Conservation (phyloP, 2,797 vertebrate genomes). For the Aselliscus stoliczkanus region DNA sequence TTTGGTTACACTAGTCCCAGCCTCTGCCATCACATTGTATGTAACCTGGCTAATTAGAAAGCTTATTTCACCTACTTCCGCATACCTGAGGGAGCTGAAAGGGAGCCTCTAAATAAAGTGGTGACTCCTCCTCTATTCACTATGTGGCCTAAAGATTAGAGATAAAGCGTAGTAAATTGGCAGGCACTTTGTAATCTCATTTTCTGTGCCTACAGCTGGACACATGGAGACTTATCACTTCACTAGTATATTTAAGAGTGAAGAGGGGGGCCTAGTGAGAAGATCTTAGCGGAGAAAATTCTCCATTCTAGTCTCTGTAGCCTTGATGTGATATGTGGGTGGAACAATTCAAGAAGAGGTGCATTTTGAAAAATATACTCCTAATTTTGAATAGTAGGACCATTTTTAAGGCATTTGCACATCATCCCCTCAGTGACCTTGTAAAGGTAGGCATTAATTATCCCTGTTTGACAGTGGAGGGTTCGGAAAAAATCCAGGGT, state of each 20-base stretch:
- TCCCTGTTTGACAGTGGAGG: neutral
- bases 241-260: neutral
- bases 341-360: neutral
- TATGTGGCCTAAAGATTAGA: constrained; percentile 47
- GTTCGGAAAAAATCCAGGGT: constrained; percentile 43
- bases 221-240: neutral
- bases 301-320: neutral
- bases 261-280: neutral
- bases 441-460: neutral
- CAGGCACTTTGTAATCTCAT: constrained; percentile 24
- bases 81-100: neutral
- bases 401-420: constrained; percentile 2
- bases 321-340: neutral
- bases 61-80: neutral
- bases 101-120: neutral
- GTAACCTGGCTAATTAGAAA: constrained; percentile 33
- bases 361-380: constrained; percentile 12
- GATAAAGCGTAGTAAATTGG: constrained; percentile 21
- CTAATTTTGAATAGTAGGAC: neutral
- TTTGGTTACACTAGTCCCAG: neutral
- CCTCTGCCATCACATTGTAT: neutral
- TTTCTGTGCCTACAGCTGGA: constrained; percentile 10
- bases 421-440: neutral
- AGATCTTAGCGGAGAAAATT: neutral
- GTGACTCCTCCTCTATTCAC: constrained; percentile 2